These are phyloP conservation scores for Aphaenogaster rudis DNA, from an alignment of 1,140 invertebrate species.

Conservation along the genomic window DNA sequence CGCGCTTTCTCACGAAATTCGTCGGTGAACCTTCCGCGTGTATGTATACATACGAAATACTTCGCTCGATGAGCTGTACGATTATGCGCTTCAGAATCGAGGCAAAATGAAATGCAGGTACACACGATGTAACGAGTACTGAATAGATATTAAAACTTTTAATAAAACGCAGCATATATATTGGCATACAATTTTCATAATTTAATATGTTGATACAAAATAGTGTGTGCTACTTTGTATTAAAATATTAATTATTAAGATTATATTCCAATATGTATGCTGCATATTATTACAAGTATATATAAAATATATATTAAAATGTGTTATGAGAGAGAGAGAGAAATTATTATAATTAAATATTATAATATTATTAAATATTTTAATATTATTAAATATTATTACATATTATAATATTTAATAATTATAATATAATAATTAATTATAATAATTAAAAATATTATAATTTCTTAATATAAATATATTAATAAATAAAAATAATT, in stretches of 20 bases:
- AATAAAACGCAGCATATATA: background rate
- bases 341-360: background rate
- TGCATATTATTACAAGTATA: too few species aligned
- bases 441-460: background rate
- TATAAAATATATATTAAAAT: background rate
- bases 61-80: conserved; percentile 19
- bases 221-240: background rate
- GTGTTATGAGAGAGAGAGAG: too few species aligned
- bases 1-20: conserved; percentile 65
- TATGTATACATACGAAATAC: conserved; percentile 14
- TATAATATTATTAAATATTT: background rate
- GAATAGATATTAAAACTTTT: background rate
- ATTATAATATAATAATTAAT: background rate
- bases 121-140: background rate
- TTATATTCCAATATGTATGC: too few species aligned
- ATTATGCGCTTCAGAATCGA: conserved; percentile 26
- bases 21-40: background rate
- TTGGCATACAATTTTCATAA: background rate
- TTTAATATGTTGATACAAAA: background rate
- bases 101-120: conserved; percentile 1
- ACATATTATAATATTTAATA: too few species aligned
- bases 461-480: too few species aligned
- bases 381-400: too few species aligned
- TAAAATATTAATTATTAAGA: too few species aligned
- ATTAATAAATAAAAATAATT: background rate